Percentiles rank a stretch among this genome's conserved stretches.
Evolutionary conservation across 2,888 invertebrate genomes (phyloP).

Genomic region (Rambutsinella grinnellia): DNA sequence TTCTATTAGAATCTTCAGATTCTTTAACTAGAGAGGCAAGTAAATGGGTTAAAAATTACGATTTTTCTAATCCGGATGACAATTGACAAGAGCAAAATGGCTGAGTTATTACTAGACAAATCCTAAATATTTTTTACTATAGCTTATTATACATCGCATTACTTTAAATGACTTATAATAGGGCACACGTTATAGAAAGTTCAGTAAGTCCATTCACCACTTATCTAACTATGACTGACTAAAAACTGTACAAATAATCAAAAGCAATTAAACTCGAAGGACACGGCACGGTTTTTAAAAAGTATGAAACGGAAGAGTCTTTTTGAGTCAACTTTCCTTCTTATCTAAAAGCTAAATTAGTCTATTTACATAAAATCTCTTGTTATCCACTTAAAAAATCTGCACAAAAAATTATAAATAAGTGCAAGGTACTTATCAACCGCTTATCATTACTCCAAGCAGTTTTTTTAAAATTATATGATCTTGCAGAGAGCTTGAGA

Average conservation of each 20-base stretch:
- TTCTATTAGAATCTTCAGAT: background rate
- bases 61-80: no score
- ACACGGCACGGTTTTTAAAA: constrained; percentile 56
- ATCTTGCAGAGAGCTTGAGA: no score
- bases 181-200: constrained; percentile 62
- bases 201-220: constrained; percentile 50
- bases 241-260: no score
- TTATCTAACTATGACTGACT: no score
- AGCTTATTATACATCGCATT: background rate
- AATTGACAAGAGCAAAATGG: no score
- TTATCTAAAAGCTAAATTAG: background rate
- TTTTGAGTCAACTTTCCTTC: constrained; percentile 6
- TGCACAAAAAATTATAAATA: background rate
- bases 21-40: no score
- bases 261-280: constrained; percentile 45
- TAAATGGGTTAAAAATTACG: no score
- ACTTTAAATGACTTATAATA: constrained; percentile 26
- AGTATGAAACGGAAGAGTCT: constrained; percentile 56
- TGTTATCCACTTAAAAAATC: background rate
- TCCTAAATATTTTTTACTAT: background rate
- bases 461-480: no score
- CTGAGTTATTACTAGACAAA: no score
- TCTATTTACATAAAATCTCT: background rate
- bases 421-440: constrained; percentile 48
- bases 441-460: background rate